Conservation (phyloP, 2,797 vertebrate genomes). For the Poecilia wingei region DNA sequence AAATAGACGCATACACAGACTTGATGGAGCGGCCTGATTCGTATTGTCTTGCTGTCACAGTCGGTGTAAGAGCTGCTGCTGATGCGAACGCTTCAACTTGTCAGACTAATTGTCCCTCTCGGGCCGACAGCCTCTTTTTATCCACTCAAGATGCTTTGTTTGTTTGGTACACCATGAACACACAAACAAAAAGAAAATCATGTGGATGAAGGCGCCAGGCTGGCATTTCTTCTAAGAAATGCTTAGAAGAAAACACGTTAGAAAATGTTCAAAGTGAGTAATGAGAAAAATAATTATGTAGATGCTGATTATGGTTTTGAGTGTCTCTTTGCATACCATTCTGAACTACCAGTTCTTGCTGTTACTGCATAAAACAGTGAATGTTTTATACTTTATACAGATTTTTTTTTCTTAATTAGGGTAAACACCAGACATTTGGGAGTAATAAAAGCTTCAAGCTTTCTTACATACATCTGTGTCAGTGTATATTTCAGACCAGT, state of each 20-base stretch:
- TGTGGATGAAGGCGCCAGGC: constrained; percentile 21
- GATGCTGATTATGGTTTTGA: neutral
- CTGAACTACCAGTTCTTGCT: neutral
- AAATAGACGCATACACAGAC: neutral
- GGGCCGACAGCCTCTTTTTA: constrained; percentile 43
- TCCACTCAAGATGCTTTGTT: constrained; percentile 35
- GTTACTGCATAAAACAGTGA: neutral
- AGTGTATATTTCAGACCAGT: neutral
- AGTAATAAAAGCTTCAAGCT: neutral
- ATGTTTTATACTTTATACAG: neutral
- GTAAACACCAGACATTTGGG: neutral
- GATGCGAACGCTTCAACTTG: constrained; percentile 15
- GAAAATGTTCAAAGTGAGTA: neutral
- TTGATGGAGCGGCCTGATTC: neutral
- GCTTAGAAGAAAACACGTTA: neutral
- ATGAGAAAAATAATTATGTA: neutral
- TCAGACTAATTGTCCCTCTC: constrained; percentile 49
- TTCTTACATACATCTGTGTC: neutral
- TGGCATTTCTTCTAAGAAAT: neutral
- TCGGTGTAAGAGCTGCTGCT: neutral
- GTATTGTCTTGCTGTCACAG: neutral
- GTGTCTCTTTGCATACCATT: neutral
- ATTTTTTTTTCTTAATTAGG: neutral
- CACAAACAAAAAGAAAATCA: constrained; percentile 18
- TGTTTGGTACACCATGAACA: constrained; percentile 29